Evolutionary conservation across 2,888 invertebrate genomes (phyloP), one percentile per base, ranked within the genome.

Genomic region (Dexiosoma caninum): DNA sequence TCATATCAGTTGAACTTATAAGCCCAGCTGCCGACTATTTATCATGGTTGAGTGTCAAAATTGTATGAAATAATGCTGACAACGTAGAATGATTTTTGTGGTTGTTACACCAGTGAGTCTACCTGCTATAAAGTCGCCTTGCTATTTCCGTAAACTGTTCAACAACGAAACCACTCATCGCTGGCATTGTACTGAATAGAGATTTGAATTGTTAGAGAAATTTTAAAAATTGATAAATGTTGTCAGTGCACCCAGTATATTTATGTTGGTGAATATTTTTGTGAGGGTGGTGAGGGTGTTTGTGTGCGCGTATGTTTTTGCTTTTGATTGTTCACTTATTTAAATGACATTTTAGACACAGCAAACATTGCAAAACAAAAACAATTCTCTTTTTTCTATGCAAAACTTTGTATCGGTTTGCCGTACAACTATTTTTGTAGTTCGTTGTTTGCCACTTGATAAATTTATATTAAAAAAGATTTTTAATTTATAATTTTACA

Each of bases 261-360:
- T 30, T 9, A 27, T 42, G 19, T 60, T 30, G n/a, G 27, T 42
- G 19, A 16, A 49, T 40, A 40, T 40, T 8, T 37, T 7, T 51
- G n/a, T 27, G 4, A n/a, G n/a, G n/a, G n/a, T n/a, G n/a, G n/a
- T 16, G 21, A 10, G 10, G 23, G 5, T 49, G 21, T 30, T 3
- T 35, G 23, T 37, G 2, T 30, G n/a, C 51, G 57, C 53, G 46
- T 53, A 57, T 44, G 30, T 71, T 6, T 62, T 46, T 72, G 12
- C 8, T 35, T 66, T 37, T 71, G 59, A 59, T 46, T 70, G 77
- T 81, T 77, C 81, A 81, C 69, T 81, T 81, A 69, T 81, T 81
- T 81, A 81, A 81, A 74, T 81, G 81, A 74, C 81, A 81, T 77
- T 81, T n/a, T 80, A 74, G 81, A 77, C 57, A 77, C 21, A 53